A percentile compares a stretch with the other conserved stretches of the same genome.
Evolutionary conservation across 2,888 invertebrate genomes (phyloP).

Genomic region (Lasioglossum pauxillum): DNA sequence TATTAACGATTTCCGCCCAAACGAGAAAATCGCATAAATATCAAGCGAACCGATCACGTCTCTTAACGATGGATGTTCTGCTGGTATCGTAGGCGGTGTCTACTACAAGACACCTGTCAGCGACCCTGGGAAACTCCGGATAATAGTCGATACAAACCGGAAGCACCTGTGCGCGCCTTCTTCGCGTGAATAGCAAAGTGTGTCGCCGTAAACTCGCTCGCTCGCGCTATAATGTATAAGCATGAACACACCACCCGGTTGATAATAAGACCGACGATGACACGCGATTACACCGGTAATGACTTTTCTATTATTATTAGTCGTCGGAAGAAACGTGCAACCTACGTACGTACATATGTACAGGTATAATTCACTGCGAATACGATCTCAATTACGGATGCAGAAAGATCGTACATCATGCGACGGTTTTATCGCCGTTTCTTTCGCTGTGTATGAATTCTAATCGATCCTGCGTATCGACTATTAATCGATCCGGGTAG

Average conservation of each 20-base stretch:
- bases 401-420: conserved; percentile 2
- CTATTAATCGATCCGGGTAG: not conserved
- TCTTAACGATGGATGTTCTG: not conserved
- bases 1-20: no score
- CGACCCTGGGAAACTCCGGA: conserved; percentile 33
- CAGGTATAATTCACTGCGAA: not conserved
- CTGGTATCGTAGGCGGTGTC: conserved; percentile 23
- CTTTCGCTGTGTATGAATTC: not conserved
- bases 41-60: not conserved
- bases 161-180: conserved; percentile 40
- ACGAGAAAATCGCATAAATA: not conserved
- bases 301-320: conserved; percentile 1
- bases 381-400: not conserved
- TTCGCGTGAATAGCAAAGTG: conserved; percentile 26
- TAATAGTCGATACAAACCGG: conserved; percentile 26
- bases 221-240: not conserved
- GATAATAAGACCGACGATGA: not conserved
- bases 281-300: not conserved
- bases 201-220: not conserved
- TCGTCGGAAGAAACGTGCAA: not conserved
- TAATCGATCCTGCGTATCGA: not conserved
- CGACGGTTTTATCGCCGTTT: conserved; percentile 5
- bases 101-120: conserved; percentile 51
- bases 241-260: not conserved
- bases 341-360: not conserved